Evolutionary conservation across 2,888 invertebrate species (phyloP).

Genomic region (Helleia helle): DNA sequence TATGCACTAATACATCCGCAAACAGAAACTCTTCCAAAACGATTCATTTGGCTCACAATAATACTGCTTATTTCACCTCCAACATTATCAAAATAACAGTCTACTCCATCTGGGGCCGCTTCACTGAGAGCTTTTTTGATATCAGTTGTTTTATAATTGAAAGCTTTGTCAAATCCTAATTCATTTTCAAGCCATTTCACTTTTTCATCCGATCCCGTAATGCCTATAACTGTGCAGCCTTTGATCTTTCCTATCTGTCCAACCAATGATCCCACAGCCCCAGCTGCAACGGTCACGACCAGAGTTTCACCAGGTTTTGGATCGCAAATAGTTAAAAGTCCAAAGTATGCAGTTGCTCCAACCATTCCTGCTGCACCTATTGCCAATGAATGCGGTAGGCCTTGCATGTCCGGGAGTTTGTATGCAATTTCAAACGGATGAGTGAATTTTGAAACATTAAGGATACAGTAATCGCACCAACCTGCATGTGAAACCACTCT

Average conservation of each 20-base stretch:
- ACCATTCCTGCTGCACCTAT: conserved; percentile 79
- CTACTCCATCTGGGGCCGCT: conserved; percentile 79
- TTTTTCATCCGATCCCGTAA: conserved; percentile 81
- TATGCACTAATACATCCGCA: conserved; percentile 10
- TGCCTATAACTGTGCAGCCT: conserved; percentile 77
- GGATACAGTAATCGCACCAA: conserved; percentile 57
- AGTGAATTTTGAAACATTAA: conserved; percentile 10
- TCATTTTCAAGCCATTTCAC: conserved; percentile 77
- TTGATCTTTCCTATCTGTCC: conserved; percentile 84
- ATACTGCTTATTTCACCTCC: conserved; percentile 63
- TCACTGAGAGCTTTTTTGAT: conserved; percentile 67
- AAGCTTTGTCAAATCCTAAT: conserved; percentile 70
- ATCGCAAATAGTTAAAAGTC: conserved; percentile 78
- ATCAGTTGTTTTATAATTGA: conserved; percentile 72
- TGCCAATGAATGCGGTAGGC: conserved; percentile 64
- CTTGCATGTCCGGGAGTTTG: conserved; percentile 67
- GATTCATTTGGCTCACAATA: conserved; percentile 9
- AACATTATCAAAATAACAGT: conserved; percentile 85
- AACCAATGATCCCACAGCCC: conserved; percentile 82
- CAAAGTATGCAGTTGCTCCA: conserved; percentile 82
- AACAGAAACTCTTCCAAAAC: conserved; percentile 6
- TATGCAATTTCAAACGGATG: conserved; percentile 12
- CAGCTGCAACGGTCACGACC: conserved; percentile 81
- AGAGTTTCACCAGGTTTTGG: conserved; percentile 80
- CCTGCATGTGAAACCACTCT: conserved; percentile 70